phyloP scores from a whole-genome alignment of 2,888 invertebrate species.

The Chrysolina americana region DNA sequence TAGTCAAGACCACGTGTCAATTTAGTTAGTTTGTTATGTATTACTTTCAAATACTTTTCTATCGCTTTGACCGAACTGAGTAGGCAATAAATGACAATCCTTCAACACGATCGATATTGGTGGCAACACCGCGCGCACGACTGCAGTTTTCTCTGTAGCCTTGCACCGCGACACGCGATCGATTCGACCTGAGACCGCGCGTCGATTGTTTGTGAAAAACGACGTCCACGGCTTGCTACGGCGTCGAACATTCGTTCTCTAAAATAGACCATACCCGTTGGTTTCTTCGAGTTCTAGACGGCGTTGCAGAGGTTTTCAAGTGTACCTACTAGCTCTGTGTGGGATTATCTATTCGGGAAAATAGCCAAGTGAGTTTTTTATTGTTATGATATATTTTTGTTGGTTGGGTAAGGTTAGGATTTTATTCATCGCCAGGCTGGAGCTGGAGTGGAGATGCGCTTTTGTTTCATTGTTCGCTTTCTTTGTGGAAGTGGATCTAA shows the following conservation, averaged over 20 bases:
- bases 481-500: too few species aligned
- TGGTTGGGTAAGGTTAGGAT: conserved; percentile 15
- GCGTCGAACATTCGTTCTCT: conserved; percentile 26
- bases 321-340: neutral
- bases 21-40: too few species aligned
- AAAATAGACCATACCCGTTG: conserved; percentile 41
- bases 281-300: conserved; percentile 22
- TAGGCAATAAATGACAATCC: too few species aligned
- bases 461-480: too few species aligned
- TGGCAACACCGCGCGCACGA: conserved; percentile 18
- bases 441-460: neutral
- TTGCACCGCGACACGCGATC: conserved; percentile 20
- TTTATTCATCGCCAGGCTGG: neutral
- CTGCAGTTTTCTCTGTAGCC: conserved; percentile 5
- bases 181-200: conserved; percentile 29
- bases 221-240: conserved; percentile 28
- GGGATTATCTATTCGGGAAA: conserved; percentile 10
- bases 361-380: conserved; percentile 16
- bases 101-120: too few species aligned
- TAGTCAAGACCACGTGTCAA: too few species aligned
- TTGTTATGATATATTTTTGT: neutral
- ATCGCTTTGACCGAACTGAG: too few species aligned
- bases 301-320: neutral
- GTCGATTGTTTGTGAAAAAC: conserved; percentile 22
- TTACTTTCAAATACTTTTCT: too few species aligned